Percentiles rank a stretch among this genome's conserved stretches.
These are phyloP conservation scores for Acanthornis magna DNA, from an alignment of 2,797 vertebrate species.

Conservation along the genomic window DNA sequence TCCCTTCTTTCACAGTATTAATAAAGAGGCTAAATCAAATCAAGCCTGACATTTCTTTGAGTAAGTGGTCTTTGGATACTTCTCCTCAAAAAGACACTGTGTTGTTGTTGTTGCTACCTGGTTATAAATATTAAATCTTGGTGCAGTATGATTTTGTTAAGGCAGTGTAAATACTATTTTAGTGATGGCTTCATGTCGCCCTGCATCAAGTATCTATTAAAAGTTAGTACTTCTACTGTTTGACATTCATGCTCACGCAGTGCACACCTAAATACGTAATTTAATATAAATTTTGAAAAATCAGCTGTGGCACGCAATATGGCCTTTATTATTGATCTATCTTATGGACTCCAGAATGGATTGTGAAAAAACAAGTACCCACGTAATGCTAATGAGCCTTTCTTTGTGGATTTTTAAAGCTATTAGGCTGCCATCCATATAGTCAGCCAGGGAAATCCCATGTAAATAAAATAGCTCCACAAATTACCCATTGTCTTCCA, in stretches of 20 bases:
- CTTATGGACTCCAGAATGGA: not conserved
- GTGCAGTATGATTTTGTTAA: not conserved
- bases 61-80: not conserved
- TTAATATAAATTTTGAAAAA: not conserved
- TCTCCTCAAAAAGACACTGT: not conserved
- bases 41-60: not conserved
- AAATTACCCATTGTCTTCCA: not conserved
- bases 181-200: not conserved
- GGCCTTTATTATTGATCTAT: not conserved
- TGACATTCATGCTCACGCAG: not conserved
- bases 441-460: not conserved
- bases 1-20: not conserved
- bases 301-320: not conserved
- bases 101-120: not conserved
- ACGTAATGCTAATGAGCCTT: not conserved
- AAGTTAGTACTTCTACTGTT: not conserved
- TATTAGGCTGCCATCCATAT: not conserved
- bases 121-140: not conserved
- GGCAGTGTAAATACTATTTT: not conserved
- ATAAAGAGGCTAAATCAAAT: slow-evolving; percentile 22
- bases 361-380: not conserved
- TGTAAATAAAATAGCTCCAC: not conserved
- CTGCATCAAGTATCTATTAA: not conserved
- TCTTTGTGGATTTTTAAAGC: not conserved
- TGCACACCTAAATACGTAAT: not conserved